Evolutionary conservation across 2,113 vertebrate genomes (phyloP), one percentile per base, ranked within the genome.

Genomic region (Python bivittatus): DNA sequence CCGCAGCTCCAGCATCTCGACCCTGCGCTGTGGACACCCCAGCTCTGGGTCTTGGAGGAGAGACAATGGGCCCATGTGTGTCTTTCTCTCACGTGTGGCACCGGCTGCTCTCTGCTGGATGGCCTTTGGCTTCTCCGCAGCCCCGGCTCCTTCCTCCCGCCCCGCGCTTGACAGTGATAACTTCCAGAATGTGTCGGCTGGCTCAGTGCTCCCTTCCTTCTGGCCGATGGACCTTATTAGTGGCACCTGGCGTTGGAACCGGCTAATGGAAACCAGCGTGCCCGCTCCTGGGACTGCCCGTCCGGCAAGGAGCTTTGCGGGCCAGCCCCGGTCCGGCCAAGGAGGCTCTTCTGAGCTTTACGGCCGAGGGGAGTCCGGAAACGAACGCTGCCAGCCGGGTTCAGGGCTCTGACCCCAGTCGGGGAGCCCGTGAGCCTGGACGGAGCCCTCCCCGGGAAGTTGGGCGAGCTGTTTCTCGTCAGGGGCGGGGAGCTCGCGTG

Each of bases 311-410:
- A 94, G 93, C 94, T 95, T 96, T 96, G 97, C 97, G 96, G 96
- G 97, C 95, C 95, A 92, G 90, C 94, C 96, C 96, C 96, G n/a
- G 96, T 27, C 97, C 91, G 86, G 96, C 96, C 96, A 94, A 98
- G 98, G 98, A 98, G 98, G 97, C 97, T 96, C 98, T 98, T 97
- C 98, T 99, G 98, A 98, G 98, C 98, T 98, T 98, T 98, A 98
- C 98, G 98, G 98, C 98, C 97, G 95, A 97, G 97, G 97, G 98
- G 96, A 98, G 97, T 95, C 97, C 98, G 98, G 98, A 99, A 99
- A 99, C 99, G 98, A 99, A 98, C 94, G 97, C 97, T 98, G 97
- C 96, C 61, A 95, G 96, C 94, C 93, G 97, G 98, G 97, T 98
- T 97, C 96, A 5, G 83, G 88, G 96, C 96, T 95, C 96, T 98